These are phyloP conservation scores for Drosophila diplacantha DNA, from an alignment of 2,888 invertebrate species.

Conservation along the genomic window DNA sequence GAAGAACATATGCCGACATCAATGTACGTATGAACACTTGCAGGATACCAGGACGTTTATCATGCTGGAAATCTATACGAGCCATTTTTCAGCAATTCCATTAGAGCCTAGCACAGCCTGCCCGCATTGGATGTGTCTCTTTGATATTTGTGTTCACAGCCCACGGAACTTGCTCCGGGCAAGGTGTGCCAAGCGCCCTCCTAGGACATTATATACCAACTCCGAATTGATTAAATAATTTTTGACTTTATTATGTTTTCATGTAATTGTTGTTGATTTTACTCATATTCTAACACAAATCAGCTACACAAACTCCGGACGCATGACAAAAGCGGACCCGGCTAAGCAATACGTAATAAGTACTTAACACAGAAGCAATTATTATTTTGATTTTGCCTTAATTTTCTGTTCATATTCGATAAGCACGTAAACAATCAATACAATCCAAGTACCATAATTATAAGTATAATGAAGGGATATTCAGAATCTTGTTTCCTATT, in stretches of 20 bases:
- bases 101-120: no score
- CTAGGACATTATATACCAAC: not conserved
- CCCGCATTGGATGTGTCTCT: no score
- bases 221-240: conserved; percentile 31
- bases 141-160: no score
- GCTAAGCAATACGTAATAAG: conserved; percentile 51
- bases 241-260: conserved; percentile 42
- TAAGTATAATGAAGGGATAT: conserved; percentile 20
- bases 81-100: no score
- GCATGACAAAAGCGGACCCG: conserved; percentile 34
- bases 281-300: conserved; percentile 62
- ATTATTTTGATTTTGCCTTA: conserved; percentile 9
- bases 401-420: conserved; percentile 15
- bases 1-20: no score
- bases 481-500: conserved; percentile 19
- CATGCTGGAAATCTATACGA: no score
- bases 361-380: conserved; percentile 42
- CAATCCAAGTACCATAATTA: conserved; percentile 34
- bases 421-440: conserved; percentile 36
- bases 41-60: no score
- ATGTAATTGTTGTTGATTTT: conserved; percentile 38
- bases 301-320: conserved; percentile 59
- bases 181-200: not conserved
- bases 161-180: no score
- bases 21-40: no score